Percentiles rank a stretch among this genome's conserved stretches.
Evolutionary conservation across 2,888 invertebrate species (phyloP).

Genomic region (Ornithoptera alexandrae): DNA sequence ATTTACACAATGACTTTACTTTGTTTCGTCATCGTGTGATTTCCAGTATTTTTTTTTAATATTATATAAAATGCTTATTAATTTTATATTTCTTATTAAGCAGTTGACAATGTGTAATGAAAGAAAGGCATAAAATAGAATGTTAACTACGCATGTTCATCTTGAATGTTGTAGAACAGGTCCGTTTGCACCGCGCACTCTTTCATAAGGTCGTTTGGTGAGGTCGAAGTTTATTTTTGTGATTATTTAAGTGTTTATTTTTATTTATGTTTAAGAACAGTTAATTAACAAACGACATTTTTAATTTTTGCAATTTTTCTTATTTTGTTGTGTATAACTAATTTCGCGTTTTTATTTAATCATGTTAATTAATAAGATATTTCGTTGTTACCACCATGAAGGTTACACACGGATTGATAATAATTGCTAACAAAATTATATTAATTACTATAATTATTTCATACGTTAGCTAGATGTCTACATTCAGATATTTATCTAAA

Average conservation of each 20-base stretch:
- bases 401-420: not conserved
- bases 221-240: slow-evolving; percentile 27
- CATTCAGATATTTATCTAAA: slow-evolving; percentile 15
- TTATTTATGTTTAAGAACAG: not conserved
- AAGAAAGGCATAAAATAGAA: slow-evolving; percentile 21
- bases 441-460: slow-evolving; percentile 22
- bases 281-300: not conserved
- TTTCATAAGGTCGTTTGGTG: slow-evolving; percentile 24
- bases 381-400: slow-evolving; percentile 11
- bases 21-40: not conserved
- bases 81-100: not conserved
- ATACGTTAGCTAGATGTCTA: slow-evolving; percentile 1
- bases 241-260: not conserved
- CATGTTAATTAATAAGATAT: slow-evolving; percentile 8
- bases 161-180: slow-evolving; percentile 26
- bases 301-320: not conserved
- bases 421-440: slow-evolving; percentile 16
- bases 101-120: not conserved
- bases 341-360: not conserved
- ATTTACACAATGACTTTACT: slow-evolving; percentile 25
- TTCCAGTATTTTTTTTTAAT: not conserved
- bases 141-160: slow-evolving; percentile 26
- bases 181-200: slow-evolving; percentile 25
- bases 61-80: not conserved
- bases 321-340: too few relatives aligned